Conservation (phyloP, 1,140 invertebrate genomes). For the Metaphire vulgaris region DNA sequence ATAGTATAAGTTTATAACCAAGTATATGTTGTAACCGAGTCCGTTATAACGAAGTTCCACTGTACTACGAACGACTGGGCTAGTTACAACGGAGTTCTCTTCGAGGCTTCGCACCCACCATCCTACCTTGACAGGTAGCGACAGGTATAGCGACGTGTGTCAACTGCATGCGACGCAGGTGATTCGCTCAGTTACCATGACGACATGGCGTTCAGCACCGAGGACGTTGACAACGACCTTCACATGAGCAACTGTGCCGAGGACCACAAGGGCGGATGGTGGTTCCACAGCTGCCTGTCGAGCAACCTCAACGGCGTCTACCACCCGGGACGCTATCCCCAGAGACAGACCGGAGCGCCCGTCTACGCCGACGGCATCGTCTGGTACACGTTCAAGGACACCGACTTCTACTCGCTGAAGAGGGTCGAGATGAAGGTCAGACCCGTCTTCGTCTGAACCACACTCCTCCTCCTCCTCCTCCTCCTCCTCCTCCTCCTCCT, state of each 20-base stretch:
- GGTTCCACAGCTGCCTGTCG: constrained; percentile 62
- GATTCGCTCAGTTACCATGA: constrained; percentile 61
- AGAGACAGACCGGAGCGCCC: constrained; percentile 6
- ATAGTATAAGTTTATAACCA: no score
- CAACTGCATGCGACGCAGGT: constrained; percentile 33
- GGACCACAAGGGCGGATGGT: constrained; percentile 59
- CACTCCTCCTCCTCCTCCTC: no score
- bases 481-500: no score
- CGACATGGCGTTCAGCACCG: constrained; percentile 59
- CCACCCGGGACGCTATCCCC: constrained; percentile 45
- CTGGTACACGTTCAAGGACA: constrained; percentile 58
- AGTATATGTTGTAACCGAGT: no score
- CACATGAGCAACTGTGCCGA: constrained; percentile 63
- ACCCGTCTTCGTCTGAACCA: no score
- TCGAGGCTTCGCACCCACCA: no score
- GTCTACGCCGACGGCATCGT: constrained; percentile 55
- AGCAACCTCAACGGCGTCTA: constrained; percentile 61
- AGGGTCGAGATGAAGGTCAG: constrained; percentile 55
- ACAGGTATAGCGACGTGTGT: constrained; percentile 56
- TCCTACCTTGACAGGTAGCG: no score
- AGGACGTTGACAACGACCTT: constrained; percentile 58
- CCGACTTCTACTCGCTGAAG: constrained; percentile 54
- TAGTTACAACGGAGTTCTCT: not conserved
- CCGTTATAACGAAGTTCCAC: no score
- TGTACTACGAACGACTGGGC: not conserved